Evolutionary conservation across 2,888 invertebrate species (phyloP).

Genomic region (Sarcophaga subvicina): DNA sequence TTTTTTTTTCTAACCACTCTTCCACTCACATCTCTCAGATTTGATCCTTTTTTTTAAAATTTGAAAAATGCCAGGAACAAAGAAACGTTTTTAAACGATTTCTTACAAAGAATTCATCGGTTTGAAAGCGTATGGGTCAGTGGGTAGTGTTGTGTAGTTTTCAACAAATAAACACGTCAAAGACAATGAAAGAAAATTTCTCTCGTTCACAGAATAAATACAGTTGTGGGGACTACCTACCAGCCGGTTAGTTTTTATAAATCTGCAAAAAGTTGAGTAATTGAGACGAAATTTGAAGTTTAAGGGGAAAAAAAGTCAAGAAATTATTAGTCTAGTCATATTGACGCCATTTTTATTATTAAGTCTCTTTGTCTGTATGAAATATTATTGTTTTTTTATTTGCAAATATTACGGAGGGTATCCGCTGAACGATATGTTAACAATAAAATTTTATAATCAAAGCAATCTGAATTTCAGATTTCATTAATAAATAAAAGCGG

Average conservation of each 20-base stretch:
- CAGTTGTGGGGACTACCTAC: too few relatives aligned
- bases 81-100: not conserved
- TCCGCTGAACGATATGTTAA: too few relatives aligned
- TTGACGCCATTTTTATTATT: constrained; percentile 57
- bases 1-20: too few relatives aligned
- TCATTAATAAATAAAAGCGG: too few relatives aligned
- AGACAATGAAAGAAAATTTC: too few relatives aligned
- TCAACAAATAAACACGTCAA: too few relatives aligned
- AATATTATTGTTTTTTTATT: not conserved
- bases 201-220: too few relatives aligned
- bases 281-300: not conserved
- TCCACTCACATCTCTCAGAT: too few relatives aligned
- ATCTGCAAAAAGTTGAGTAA: not conserved
- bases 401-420: not conserved
- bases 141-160: too few relatives aligned
- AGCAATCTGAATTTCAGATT: not conserved
- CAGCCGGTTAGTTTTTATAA: too few relatives aligned
- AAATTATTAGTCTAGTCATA: constrained; percentile 65
- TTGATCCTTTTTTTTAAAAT: not conserved
- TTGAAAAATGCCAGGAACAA: not conserved
- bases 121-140: too few relatives aligned
- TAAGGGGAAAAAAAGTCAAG: not conserved
- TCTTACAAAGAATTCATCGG: not conserved
- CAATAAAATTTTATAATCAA: not conserved
- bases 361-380: not conserved